These are phyloP conservation scores for Tipula lateralis DNA, from an alignment of 2,888 invertebrate species.

Conservation along the genomic window DNA sequence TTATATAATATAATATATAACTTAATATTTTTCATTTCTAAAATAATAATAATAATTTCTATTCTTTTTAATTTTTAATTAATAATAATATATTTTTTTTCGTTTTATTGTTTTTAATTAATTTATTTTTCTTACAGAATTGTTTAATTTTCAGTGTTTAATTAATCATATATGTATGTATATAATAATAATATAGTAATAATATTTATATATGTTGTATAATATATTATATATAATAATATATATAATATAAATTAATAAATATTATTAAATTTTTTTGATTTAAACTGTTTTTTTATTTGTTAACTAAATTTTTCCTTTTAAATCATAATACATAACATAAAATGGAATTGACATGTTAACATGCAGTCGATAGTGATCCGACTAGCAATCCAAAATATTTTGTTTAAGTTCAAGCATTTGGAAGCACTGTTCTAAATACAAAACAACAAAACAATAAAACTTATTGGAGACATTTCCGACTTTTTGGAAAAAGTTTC, in stretches of 20 bases:
- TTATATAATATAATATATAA: constrained; percentile 3
- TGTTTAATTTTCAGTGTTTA: not conserved
- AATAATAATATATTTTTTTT: not conserved
- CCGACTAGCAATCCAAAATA: not conserved
- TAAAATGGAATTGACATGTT: constrained; percentile 19
- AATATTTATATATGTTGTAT: not conserved
- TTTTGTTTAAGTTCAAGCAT: not conserved
- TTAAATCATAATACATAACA: not conserved
- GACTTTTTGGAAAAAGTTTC: too few species aligned
- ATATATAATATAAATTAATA: not conserved
- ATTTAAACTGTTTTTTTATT: not conserved
- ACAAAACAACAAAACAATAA: too few species aligned
- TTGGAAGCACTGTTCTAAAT: not conserved
- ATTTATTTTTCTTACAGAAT: not conserved
- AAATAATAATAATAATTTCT: constrained; percentile 19
- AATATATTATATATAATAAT: not conserved
- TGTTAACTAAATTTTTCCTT: not conserved
- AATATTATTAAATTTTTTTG: not conserved
- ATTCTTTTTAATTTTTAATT: not conserved
- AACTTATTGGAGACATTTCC: too few species aligned
- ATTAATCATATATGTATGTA: not conserved
- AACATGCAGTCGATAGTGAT: not conserved
- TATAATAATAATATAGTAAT: not conserved
- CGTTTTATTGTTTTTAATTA: not conserved
- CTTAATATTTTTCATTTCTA: not conserved